These are phyloP conservation scores for Onthophagus taurus DNA, from an alignment of 1,140 invertebrate genomes.

Conservation along the genomic window DNA sequence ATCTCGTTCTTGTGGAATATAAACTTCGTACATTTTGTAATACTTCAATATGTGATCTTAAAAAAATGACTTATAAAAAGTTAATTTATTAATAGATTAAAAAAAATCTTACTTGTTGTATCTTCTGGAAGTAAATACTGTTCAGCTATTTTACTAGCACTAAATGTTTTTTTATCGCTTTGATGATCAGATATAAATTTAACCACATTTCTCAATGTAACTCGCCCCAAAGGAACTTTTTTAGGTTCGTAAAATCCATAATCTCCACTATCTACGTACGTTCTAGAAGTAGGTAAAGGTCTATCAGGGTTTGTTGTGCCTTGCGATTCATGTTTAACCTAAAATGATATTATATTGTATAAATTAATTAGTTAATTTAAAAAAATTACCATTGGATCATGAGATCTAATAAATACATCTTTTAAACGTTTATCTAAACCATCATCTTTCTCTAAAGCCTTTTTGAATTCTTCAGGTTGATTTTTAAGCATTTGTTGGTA, in stretches of 20 bases:
- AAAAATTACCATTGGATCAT: conserved; percentile 37
- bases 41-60: conserved; percentile 46
- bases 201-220: conserved; percentile 43
- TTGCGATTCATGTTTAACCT: conserved; percentile 6
- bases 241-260: conserved; percentile 48
- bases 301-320: conserved; percentile 25
- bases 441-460: conserved; percentile 47
- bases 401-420: conserved; percentile 58
- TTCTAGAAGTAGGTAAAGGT: conserved; percentile 41
- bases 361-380: conserved; percentile 15
- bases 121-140: conserved; percentile 55
- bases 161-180: conserved; percentile 46
- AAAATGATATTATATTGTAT: conserved; percentile 10
- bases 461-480: conserved; percentile 48
- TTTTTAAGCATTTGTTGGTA: conserved; percentile 53
- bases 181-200: conserved; percentile 54
- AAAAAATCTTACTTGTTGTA: conserved; percentile 5
- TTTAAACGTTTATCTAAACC: conserved; percentile 51
- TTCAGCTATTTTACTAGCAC: conserved; percentile 47
- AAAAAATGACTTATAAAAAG: conserved; percentile 11
- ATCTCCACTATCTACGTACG: conserved; percentile 36
- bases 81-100: background rate
- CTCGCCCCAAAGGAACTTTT: conserved; percentile 41
- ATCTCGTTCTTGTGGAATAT: conserved; percentile 38
- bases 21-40: conserved; percentile 43